Base-by-base conservation (phyloP, 2,113 vertebrate genomes). In the Istiophorus platypterus region DNA sequence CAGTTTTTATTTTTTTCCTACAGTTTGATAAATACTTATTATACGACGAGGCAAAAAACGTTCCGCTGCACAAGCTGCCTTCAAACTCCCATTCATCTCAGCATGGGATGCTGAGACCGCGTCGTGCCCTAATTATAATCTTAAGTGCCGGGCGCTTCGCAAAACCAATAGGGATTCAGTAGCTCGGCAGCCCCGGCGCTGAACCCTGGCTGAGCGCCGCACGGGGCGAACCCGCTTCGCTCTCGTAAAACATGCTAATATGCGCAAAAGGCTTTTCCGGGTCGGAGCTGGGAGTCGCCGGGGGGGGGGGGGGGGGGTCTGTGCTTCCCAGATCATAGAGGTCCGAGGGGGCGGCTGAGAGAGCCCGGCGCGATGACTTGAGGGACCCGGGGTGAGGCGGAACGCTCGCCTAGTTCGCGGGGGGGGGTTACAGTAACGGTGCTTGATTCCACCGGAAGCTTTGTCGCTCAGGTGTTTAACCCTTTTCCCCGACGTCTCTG, bases 281-380 rank as follows among this genome's bases (percentile, higher is more conserved):
- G 88, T 88, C 79, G 65, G 85, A 75, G 72, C 51, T 29, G 62
- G 83, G 64, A 82, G 63, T 64, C 7, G 20, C 56, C 18, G 6
- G 42, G 45, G 56, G 72, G 76, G 66, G 27, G 42, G 15, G 85
- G 80, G 1, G 61, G 69, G 79, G n/a, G 82, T 87, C 89, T 89
- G 82, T 76, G 86, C 88, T 88, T 92, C 85, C 87, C 93, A 91
- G 92, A 73, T 91, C 84, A 71, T 93, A 92, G 92, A 92, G 91
- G 80, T 71, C 54, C 54, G 69, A 87, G 11, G 34, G 42, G 66
- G 68, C 52, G 77, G 81, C 41, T 52, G 61, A 67, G 63, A 41
- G 66, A 45, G 78, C 41, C 41, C 37, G 80, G 71, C 76, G 83
- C 83, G 86, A 85, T 68, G 65, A 52, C 74, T 51, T 51, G 71